Percentiles rank a stretch among this genome's conserved stretches.
Conservation (phyloP, 2,113 vertebrate genomes). For the Phyllostomus discolor region DNA sequence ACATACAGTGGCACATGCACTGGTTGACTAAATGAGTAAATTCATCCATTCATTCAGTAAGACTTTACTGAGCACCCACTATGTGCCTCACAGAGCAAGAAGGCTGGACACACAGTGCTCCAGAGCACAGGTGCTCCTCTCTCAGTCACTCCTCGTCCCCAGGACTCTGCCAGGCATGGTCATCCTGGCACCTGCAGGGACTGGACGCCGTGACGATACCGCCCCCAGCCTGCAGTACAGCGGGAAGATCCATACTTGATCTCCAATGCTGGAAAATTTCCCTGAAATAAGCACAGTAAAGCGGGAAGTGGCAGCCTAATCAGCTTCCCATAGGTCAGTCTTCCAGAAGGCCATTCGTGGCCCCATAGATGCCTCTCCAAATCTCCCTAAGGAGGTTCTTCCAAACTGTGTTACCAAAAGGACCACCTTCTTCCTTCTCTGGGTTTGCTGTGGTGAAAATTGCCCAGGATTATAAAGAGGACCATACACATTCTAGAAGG, state of each 20-base stretch:
- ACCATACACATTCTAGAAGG: background rate
- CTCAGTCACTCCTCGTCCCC: background rate
- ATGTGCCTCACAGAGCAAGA: background rate
- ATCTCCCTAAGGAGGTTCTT: background rate
- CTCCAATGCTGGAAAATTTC: background rate
- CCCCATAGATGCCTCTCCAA: background rate
- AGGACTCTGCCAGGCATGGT: background rate
- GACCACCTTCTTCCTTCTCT: background rate
- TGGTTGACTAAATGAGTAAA: background rate
- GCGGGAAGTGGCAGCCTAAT: background rate
- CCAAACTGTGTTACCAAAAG: background rate
- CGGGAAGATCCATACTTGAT: background rate
- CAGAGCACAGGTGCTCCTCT: background rate
- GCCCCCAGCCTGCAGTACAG: background rate
- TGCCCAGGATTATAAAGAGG: background rate
- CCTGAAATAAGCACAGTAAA: background rate
- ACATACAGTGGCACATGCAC: background rate
- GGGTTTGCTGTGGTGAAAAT: background rate
- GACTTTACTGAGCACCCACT: background rate
- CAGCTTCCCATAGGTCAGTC: background rate
- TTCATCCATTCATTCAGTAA: background rate
- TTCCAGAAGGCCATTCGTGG: background rate
- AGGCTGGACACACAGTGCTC: background rate
- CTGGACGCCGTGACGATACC: background rate
- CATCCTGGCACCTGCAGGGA: background rate